These are phyloP conservation scores for Smutsia temminckii DNA, from an alignment of 2,797 vertebrate species.

Conservation along the genomic window DNA sequence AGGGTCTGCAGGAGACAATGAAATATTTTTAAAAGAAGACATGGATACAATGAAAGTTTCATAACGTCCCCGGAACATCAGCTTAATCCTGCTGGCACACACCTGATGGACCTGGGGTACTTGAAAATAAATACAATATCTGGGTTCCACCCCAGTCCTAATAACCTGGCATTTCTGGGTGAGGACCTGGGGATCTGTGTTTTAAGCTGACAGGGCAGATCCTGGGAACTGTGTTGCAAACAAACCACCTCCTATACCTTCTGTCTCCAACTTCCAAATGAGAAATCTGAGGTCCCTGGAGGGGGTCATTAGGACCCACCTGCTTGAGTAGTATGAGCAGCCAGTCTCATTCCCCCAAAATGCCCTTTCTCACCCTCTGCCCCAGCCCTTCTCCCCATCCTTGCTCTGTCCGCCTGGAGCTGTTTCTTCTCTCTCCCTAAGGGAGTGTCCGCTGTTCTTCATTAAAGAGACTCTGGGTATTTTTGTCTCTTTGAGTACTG, in stretches of 20 bases:
- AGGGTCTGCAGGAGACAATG: neutral
- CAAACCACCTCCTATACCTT: neutral
- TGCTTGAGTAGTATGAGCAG: neutral
- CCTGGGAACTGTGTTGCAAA: neutral
- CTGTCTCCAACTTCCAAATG: neutral
- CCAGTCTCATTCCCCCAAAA: neutral
- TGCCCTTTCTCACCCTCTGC: neutral
- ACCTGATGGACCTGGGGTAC: neutral
- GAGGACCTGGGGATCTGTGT: neutral
- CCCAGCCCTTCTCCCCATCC: neutral
- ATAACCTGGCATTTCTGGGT: neutral
- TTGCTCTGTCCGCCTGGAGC: neutral
- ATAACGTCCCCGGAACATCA: neutral
- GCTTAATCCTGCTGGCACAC: neutral
- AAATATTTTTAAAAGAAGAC: neutral
- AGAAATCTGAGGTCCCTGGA: neutral
- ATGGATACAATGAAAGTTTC: no score
- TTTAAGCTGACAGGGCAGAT: neutral
- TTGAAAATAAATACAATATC: neutral
- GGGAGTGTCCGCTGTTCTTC: slow-evolving; percentile 69
- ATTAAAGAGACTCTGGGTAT: slow-evolving; percentile 69
- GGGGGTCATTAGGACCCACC: neutral
- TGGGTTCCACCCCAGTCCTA: fast-evolving
- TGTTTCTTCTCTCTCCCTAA: slow-evolving; percentile 7
- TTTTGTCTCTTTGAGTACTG: slow-evolving; percentile 71